These are phyloP conservation scores for Chymomyza amoena DNA, from an alignment of 2,888 invertebrate species.

Conservation along the genomic window DNA sequence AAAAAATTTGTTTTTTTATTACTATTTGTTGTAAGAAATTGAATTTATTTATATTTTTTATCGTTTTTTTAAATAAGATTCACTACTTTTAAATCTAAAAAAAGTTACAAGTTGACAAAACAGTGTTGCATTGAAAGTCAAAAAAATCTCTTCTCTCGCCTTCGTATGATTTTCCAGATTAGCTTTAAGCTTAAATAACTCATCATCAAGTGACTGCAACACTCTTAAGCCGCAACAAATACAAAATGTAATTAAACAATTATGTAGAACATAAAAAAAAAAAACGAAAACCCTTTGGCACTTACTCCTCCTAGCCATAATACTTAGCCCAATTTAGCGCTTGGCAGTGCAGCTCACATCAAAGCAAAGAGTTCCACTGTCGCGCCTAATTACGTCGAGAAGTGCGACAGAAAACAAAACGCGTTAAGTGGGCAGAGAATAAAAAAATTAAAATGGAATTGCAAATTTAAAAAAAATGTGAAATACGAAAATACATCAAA, in stretches of 20 bases:
- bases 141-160: too few relatives aligned
- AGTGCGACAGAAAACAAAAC: slow-evolving; percentile 32
- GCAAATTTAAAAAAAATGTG: slow-evolving; percentile 40
- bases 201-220: background rate
- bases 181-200: background rate
- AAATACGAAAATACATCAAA: slow-evolving; percentile 38
- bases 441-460: slow-evolving; percentile 28
- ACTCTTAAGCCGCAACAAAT: background rate
- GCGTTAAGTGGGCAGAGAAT: background rate
- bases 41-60: too few relatives aligned
- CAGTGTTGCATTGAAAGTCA: too few relatives aligned
- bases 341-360: slow-evolving; percentile 41
- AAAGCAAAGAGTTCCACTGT: slow-evolving; percentile 35
- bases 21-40: too few relatives aligned
- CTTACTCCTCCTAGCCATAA: slow-evolving; percentile 2
- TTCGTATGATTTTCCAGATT: background rate
- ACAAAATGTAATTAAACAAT: slow-evolving; percentile 55
- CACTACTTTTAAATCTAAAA: too few relatives aligned
- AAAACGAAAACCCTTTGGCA: slow-evolving; percentile 19
- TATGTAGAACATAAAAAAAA: slow-evolving; percentile 14
- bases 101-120: too few relatives aligned
- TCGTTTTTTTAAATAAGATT: too few relatives aligned
- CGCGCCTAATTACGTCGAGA: slow-evolving; percentile 60
- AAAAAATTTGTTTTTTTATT: too few relatives aligned
- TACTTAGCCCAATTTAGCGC: slow-evolving; percentile 53